Evolutionary conservation across 2,113 vertebrate genomes (phyloP), one percentile per base, ranked within the genome.

Genomic region (Perca flavescens): DNA sequence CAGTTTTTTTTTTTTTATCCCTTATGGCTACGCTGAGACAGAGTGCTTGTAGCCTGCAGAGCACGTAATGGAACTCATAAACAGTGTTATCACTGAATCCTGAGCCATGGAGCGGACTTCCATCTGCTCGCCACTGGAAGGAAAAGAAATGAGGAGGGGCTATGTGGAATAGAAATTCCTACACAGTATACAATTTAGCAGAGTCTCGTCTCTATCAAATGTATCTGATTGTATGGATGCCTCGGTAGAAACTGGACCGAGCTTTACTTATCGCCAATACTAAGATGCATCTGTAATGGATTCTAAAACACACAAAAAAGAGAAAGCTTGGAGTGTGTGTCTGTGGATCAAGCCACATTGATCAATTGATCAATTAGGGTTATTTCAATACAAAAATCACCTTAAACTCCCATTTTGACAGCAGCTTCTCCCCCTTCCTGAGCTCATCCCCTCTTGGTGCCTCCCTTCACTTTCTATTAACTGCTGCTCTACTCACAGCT

Each of bases 1-100:
- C 60, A 7, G 6, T 28, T 21, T 77, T 40, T 28, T 62, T 74
- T 46, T 61, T 58, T 62, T 65, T 67, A 17, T 88, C 70, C 74
- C 87, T 82, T 61, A 58, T 46, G 72, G 76, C 89, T 67, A 81
- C 2, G n/a, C 62, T 65, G 83, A 90, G 80, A 88, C 76, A 52
- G 77, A 88, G 84, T 19, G 64, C 85, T 85, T 0, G 82, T 85
- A 84, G 87, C 82, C 90, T 88, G 88, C 79, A 52, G 77, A 85
- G 86, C 82, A 87, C 78, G 82, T 94, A 93, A 93, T 93, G 82
- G 90, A 92, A 91, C 86, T 91, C 88, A 85, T 91, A 93, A 94
- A 92, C 90, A 89, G 88, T 84, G 88, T 93, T 95, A 94, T 95
- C 93, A 34, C 82, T 68, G 74, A 91, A 89, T 88, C 82, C 86